These are phyloP conservation scores for Notodonta ziczac DNA, from an alignment of 2,888 invertebrate species.

Conservation along the genomic window DNA sequence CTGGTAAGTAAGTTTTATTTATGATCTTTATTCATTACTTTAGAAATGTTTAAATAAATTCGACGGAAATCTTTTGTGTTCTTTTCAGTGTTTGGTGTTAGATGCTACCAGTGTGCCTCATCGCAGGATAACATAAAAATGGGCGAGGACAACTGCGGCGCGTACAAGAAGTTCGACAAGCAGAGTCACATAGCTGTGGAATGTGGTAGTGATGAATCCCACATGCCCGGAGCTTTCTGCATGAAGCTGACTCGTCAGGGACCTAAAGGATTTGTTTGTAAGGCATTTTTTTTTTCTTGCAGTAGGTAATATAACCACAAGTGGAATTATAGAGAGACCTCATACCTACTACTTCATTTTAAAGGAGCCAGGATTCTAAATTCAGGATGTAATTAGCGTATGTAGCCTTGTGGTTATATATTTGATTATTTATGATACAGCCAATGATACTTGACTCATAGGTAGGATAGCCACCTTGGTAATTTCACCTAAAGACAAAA, in stretches of 20 bases:
- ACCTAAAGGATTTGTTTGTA: constrained; percentile 97
- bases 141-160: constrained; percentile 94
- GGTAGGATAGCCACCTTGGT: no score
- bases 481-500: no score
- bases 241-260: constrained; percentile 97
- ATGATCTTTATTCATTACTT: not conserved
- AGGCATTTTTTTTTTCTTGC: no score
- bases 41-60: constrained; percentile 7
- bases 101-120: constrained; percentile 97
- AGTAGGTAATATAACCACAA: no score
- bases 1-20: constrained; percentile 19
- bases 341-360: no score
- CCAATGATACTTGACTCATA: no score
- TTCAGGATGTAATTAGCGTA: no score
- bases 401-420: no score
- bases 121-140: constrained; percentile 87
- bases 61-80: not conserved
- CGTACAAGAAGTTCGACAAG: constrained; percentile 93
- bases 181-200: constrained; percentile 95
- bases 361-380: no score
- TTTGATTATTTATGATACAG: no score
- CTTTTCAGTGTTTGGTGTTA: constrained; percentile 87
- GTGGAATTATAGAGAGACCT: no score
- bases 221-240: constrained; percentile 97
- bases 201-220: constrained; percentile 96